Conservation (phyloP, 2,797 vertebrate species). For the Meriones psammophilus region DNA sequence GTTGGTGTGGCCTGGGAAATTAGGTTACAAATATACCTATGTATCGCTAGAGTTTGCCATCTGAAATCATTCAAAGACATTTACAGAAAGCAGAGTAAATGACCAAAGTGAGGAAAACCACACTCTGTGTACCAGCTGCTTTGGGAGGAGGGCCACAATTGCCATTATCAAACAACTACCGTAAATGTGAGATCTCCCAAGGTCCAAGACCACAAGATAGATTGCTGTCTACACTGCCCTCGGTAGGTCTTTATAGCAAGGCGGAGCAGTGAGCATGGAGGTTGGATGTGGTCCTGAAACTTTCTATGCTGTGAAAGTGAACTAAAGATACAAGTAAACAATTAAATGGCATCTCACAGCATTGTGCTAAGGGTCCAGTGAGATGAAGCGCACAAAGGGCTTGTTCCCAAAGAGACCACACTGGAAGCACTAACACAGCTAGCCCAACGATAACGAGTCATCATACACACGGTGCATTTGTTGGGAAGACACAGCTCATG, state of each 20-base stretch:
- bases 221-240: background rate
- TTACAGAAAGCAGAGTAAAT: background rate
- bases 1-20: background rate
- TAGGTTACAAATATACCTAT: background rate
- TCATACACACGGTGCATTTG: background rate
- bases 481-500: background rate
- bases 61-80: background rate
- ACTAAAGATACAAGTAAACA: background rate
- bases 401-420: background rate
- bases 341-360: background rate
- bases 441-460: no score
- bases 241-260: background rate
- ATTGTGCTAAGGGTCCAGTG: background rate
- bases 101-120: background rate
- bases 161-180: slow-evolving; percentile 22
- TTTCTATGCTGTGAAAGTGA: background rate
- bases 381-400: background rate
- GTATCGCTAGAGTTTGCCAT: no score
- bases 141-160: background rate
- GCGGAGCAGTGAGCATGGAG: accelerated
- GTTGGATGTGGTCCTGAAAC: background rate
- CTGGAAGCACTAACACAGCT: no score
- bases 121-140: background rate
- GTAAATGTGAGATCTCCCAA: background rate
- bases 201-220: background rate